Evolutionary conservation across 1,140 invertebrate genomes (phyloP).

Genomic region (Meteorus sp.): DNA sequence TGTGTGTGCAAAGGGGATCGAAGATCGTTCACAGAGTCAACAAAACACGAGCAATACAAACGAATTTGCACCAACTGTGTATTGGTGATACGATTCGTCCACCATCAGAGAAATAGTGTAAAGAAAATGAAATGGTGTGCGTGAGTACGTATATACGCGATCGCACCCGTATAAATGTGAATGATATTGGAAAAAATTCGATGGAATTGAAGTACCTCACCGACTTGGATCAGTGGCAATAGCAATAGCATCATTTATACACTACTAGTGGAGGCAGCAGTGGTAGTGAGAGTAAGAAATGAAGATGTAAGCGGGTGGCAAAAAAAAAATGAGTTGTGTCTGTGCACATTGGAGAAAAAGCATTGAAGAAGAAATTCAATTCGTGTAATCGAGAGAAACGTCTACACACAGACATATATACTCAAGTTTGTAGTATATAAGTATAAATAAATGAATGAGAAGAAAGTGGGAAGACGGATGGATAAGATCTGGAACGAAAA

Average conservation of each 20-base stretch:
- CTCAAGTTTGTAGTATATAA: no score
- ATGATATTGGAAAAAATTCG: background rate
- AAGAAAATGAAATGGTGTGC: background rate
- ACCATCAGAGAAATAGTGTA: background rate
- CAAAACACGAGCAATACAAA: no score
- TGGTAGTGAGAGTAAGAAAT: background rate
- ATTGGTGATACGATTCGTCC: background rate
- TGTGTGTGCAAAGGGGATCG: background rate
- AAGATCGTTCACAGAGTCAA: background rate
- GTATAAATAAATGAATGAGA: no score
- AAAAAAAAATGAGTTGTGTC: constrained; percentile 1
- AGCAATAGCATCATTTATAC: no score
- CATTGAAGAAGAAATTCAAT: constrained; percentile 4
- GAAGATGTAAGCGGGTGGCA: background rate
- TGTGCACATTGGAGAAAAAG: background rate
- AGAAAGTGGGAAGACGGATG: no score
- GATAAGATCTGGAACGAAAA: no score
- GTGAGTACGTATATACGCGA: no score
- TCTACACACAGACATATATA: background rate
- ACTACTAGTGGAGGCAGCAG: no score
- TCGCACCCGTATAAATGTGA: background rate
- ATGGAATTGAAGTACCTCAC: background rate
- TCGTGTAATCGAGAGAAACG: background rate
- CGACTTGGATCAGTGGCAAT: no score
- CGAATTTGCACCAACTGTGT: background rate